Evolutionary conservation across 1,140 invertebrate species (phyloP).

Genomic region (Caenorhabditis elegans): WBcel235 BX284603.4:6950001-6950500

Average conservation of each 20-base stretch:
- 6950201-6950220: not conserved
- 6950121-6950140: not conserved
- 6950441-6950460: not conserved
- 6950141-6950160: not conserved
- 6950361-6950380: constrained; percentile 16
- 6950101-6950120: not conserved
- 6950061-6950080: constrained; percentile 9
- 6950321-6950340: constrained; percentile 12
- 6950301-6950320: not conserved
- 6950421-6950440: not conserved
- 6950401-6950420: not conserved
- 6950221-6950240: not conserved
- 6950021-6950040: not conserved
- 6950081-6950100: not conserved
- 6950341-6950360: not conserved
- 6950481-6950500: not conserved
- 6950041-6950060: not conserved
- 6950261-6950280: not conserved
- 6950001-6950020: not conserved
- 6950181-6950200: not conserved
- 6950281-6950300: not conserved
- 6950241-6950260: not conserved
- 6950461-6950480: not conserved
- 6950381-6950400: not conserved
- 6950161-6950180: not conserved